phyloP scores from a whole-genome alignment of 2,113 vertebrate species.

The Limanda limanda region DNA sequence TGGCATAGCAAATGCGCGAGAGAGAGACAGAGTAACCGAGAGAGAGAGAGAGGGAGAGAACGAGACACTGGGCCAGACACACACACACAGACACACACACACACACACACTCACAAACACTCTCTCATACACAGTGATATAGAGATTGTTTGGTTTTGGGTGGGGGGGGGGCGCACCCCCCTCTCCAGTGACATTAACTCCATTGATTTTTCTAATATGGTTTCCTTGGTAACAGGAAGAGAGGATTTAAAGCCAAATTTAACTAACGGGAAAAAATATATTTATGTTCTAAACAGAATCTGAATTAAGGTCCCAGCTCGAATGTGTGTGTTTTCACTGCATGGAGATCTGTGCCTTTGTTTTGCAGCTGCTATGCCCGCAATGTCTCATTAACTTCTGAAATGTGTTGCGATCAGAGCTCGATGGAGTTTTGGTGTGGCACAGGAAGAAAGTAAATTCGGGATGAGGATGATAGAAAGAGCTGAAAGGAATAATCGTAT shows the following conservation, averaged over 20 bases:
- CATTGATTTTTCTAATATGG: constrained; percentile 88
- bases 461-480: too few species aligned
- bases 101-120: not conserved
- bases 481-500: too few species aligned
- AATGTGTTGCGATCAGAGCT: too few species aligned
- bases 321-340: constrained; percentile 23
- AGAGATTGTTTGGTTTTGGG: constrained; percentile 40
- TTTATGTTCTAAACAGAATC: constrained; percentile 15
- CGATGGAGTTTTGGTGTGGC: too few species aligned
- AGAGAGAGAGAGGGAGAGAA: constrained; percentile 10
- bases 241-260: constrained; percentile 78
- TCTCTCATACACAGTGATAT: constrained; percentile 9
- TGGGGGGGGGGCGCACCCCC: constrained; percentile 79
- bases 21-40: constrained; percentile 37
- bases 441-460: too few species aligned
- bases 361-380: too few species aligned
- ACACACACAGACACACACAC: not conserved
- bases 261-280: constrained; percentile 50
- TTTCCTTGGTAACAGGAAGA: constrained; percentile 84
- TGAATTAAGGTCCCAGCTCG: not conserved
- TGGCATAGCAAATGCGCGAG: constrained; percentile 2
- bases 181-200: constrained; percentile 83
- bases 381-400: too few species aligned
- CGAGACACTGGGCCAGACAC: constrained; percentile 26
- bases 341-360: not conserved